Base-by-base conservation (phyloP, 2,113 vertebrate species). In the Lepisosteus osseus region DNA sequence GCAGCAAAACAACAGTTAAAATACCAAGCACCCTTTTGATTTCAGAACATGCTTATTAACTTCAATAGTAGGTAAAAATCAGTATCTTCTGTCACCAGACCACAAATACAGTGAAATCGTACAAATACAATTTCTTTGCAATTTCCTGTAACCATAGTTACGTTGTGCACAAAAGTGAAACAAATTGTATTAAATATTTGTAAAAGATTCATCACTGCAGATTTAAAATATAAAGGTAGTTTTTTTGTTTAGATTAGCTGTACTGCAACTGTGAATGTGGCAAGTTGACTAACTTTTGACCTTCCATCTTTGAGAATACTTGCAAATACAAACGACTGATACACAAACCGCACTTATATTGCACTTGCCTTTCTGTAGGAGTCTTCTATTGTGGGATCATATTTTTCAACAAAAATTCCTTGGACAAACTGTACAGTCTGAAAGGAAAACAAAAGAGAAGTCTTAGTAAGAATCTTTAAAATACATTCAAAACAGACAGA, bases 331-430 rank as follows among this genome's bases (percentile, higher is more conserved):
- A 70, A 73, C 65, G 79, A 72, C 74, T 77, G 6, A 8, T 77
- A 70, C 54, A 65, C 78, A 71, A 76, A 29, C 29, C 29, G 2
- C 29, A 29, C 29, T 29, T 29, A 29, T 1, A 29, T 29, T 29
- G 17, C 15, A 77, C 15, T 54, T 87, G 93, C 93, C 92, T 94
- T 94, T 89, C 93, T 92, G 76, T 94, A 94, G 70, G 93, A 94
- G 77, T 94, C 93, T 89, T 94, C 93, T 94, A 94, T 94, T 80
- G 92, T 94, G 76, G 93, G 93, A 81, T 94, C 93, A 82, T 94
- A 94, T 81, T 94, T 93, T 89, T 94, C 93, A 85, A 94, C 93
- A 92, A 94, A 94, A 90, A 94, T 94, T 86, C 93, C 93, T 92
- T 94, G 93, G 86, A 94, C 93, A 86, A 94, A 94, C 69, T 94